Evolutionary conservation across 2,888 invertebrate genomes (phyloP).

Genomic region (Callinectes sapidus): DNA sequence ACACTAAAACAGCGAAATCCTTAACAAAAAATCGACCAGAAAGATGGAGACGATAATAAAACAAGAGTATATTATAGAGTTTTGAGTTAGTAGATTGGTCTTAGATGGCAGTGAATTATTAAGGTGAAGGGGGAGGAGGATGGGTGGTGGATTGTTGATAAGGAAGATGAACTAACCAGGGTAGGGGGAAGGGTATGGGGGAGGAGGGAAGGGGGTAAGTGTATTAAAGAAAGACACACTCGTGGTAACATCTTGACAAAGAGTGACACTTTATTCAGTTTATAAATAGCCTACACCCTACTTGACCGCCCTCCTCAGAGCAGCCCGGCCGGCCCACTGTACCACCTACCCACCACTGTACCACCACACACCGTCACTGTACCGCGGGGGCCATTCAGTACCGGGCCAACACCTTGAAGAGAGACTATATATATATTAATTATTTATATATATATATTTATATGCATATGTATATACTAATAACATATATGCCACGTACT

Average conservation of each 20-base stretch:
- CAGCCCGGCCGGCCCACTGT: neutral
- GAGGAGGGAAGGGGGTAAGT: neutral
- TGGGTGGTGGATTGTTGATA: too few species aligned
- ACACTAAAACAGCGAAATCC: too few species aligned
- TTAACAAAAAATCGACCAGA: too few species aligned
- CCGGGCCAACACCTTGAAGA: neutral
- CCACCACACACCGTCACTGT: too few species aligned
- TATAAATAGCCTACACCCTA: slow-evolving; percentile 49
- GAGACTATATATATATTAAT: slow-evolving; percentile 4
- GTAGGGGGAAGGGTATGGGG: too few species aligned
- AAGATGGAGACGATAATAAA: too few species aligned
- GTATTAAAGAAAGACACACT: neutral
- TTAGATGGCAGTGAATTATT: too few species aligned
- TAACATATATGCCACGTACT: neutral
- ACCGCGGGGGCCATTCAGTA: neutral
- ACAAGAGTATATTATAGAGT: too few species aligned
- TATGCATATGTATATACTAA: slow-evolving; percentile 39
- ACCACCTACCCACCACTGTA: too few species aligned
- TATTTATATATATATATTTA: slow-evolving; percentile 4
- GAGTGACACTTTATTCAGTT: slow-evolving; percentile 59
- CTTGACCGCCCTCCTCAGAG: neutral
- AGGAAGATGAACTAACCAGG: too few species aligned
- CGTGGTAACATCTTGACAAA: slow-evolving; percentile 57
- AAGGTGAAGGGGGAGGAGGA: too few species aligned
- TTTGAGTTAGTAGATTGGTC: too few species aligned